These are phyloP conservation scores for Spinibarbus caldwelli DNA, from an alignment of 2,797 vertebrate genomes.

Conservation along the genomic window DNA sequence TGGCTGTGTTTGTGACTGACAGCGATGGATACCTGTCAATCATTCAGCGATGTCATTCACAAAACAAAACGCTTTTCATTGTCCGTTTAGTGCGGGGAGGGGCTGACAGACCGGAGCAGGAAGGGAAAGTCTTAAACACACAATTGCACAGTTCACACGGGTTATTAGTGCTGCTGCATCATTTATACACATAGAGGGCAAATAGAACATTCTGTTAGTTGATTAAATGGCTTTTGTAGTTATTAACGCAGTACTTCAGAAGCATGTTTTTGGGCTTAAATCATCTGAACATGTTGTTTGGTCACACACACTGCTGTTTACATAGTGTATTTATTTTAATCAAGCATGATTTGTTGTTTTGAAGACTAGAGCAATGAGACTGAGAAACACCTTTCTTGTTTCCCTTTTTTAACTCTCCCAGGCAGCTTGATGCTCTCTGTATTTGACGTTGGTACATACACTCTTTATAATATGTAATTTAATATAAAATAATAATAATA, in stretches of 20 bases:
- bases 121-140: slow-evolving; percentile 45
- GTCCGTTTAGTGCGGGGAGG: slow-evolving; percentile 15
- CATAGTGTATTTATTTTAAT: slow-evolving; percentile 27
- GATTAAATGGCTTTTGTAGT: slow-evolving; percentile 5
- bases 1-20: slow-evolving; percentile 80
- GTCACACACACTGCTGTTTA: slow-evolving; percentile 12
- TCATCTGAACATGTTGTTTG: neutral
- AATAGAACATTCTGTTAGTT: neutral
- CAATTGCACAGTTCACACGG: slow-evolving; percentile 9
- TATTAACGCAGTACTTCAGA: neutral
- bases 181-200: slow-evolving; percentile 13
- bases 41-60: slow-evolving; percentile 67
- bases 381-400: too few species aligned
- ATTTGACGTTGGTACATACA: neutral
- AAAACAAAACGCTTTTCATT: slow-evolving; percentile 60
- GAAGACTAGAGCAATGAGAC: neutral
- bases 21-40: slow-evolving; percentile 89
- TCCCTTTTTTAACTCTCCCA: neutral
- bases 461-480: neutral
- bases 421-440: neutral
- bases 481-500: neutral
- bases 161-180: slow-evolving; percentile 25
- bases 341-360: slow-evolving; percentile 15
- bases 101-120: slow-evolving; percentile 4
- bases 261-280: neutral